Evolutionary conservation across 1,140 invertebrate species (phyloP), one percentile per base, ranked within the genome.

Genomic region (Proctacanthus coquilletti): DNA sequence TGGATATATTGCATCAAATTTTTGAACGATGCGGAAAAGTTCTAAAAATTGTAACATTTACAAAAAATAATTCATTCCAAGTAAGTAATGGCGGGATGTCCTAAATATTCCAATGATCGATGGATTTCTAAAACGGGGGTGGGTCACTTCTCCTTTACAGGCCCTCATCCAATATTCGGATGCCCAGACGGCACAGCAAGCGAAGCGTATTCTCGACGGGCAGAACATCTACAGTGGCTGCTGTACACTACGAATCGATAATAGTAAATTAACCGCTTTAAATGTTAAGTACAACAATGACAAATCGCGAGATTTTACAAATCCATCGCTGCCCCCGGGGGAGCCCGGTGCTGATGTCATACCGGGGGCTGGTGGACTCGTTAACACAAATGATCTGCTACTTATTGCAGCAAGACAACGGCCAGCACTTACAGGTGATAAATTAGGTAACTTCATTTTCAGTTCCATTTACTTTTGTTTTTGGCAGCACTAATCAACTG

Each of bases 211-310:
- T 27, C 68, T 98, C 45, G 92, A 98, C 62, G 92, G 93, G 1
- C 94, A 98, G 65, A 97, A 97, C 58, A 95, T 98, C 51, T 98
- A 97, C 75, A 97, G 94, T 64, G 91, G 87, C 31, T 97, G 94
- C 69, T 97, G 94, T 70, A 97, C 91, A n/a, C 69, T 99, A 49
- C 84, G 92, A 56, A 97, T 99, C 52, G 95, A 99, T 65, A 98
- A 94, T 70, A 95, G 89, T 47, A 98, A 98, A 66, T 77, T 99
- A 72, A 81, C 84, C 42, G 91, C 84, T 42, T 70, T 99, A 42
- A 98, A 98, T 65, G 93, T 99, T 21, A 97, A 96, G 62, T 99
- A 94, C 70, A 98, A 98, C 71, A 99, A 99, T 66, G 95, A 98
- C 69, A 98, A 98, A 66, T 94, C 87, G 36, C 71, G 95, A 33